phyloP scores from a whole-genome alignment of 2,797 vertebrate genomes.

The Melopsittacus undulatus region DNA sequence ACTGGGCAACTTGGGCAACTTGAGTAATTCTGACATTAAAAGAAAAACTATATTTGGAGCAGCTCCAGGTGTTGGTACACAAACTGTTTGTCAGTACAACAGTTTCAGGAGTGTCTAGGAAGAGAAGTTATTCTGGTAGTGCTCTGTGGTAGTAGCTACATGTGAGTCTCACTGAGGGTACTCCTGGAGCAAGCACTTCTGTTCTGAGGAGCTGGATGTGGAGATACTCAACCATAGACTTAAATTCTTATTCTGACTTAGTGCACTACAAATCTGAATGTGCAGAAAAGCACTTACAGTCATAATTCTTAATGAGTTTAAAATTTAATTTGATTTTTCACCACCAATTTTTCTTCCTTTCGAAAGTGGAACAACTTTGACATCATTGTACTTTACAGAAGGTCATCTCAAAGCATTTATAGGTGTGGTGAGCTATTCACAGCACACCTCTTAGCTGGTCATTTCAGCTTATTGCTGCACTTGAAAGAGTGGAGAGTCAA shows the following conservation, averaged over 20 bases:
- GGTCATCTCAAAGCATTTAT: background rate
- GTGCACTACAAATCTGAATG: background rate
- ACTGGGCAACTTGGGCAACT: background rate
- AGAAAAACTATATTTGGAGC: background rate
- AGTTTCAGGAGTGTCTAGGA: background rate
- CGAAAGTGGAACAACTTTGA: background rate
- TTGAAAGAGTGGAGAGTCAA: background rate
- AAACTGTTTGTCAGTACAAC: background rate
- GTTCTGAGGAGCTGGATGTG: background rate
- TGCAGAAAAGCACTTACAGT: background rate
- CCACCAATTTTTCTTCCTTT: background rate
- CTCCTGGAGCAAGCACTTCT: background rate
- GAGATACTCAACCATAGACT: background rate
- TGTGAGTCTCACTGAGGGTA: background rate
- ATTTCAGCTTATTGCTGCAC: background rate
- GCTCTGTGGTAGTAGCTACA: background rate
- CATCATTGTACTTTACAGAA: background rate
- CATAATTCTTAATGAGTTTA: background rate
- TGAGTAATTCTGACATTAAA: background rate
- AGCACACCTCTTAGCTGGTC: background rate
- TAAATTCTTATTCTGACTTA: background rate
- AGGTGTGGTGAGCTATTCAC: background rate
- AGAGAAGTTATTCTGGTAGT: background rate
- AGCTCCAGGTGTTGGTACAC: background rate
- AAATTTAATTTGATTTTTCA: background rate